Percentiles rank a stretch among this genome's conserved stretches.
phyloP scores from a whole-genome alignment of 1,140 invertebrate genomes.

The Adoxophyes honmai region DNA sequence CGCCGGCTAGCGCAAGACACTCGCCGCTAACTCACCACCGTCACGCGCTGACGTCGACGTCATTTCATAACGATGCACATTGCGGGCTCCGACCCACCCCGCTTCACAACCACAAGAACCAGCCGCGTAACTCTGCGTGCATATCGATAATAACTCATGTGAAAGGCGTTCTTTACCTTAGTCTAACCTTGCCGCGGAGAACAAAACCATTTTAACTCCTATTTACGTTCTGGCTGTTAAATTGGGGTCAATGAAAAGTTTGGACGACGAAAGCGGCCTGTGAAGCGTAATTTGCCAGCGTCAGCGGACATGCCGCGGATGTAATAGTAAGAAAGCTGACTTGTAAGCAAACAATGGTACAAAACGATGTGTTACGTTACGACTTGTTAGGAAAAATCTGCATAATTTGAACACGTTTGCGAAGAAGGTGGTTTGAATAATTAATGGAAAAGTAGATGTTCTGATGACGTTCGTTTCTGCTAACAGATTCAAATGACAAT shows the following conservation, averaged over 20 bases:
- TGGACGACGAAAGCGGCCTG: not conserved
- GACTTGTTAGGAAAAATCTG: too few species aligned
- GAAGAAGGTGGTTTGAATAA: too few species aligned
- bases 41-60: conserved; percentile 7
- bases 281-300: not conserved
- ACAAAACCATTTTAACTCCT: not conserved
- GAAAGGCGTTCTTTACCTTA: conserved; percentile 2
- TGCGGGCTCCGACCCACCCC: not conserved
- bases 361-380: too few species aligned
- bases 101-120: not conserved
- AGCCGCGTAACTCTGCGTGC: not conserved
- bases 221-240: not conserved
- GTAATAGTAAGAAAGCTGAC: not conserved
- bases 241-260: conserved; percentile 15
- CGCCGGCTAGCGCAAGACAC: not conserved
- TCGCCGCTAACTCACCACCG: conserved; percentile 3
- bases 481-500: too few species aligned
- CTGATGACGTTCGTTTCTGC: too few species aligned
- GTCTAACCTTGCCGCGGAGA: conserved; percentile 4
- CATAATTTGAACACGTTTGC: too few species aligned
- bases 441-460: too few species aligned
- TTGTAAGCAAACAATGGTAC: too few species aligned
- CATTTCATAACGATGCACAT: conserved; percentile 6
- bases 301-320: not conserved
- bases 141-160: not conserved